Percentiles rank a stretch among this genome's conserved stretches.
Evolutionary conservation across 2,797 vertebrate genomes (phyloP).

Genomic region (Caiman crocodilus): DNA sequence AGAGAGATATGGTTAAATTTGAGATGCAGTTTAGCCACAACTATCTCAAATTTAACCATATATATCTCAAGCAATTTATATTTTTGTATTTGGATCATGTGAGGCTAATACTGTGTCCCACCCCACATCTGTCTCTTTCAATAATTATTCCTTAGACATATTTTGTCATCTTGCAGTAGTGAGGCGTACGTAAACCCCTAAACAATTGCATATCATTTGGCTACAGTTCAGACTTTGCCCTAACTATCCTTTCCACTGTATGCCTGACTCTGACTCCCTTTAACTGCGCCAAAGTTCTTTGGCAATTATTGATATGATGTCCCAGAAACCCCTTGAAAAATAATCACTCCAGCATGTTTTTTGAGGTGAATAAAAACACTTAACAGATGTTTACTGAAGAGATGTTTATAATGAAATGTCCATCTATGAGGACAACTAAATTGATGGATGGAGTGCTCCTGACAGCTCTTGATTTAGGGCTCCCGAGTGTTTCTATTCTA

Average conservation of each 20-base stretch:
- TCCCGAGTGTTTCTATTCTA: constrained; percentile 38
- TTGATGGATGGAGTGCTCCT: constrained; percentile 14
- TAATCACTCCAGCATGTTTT: constrained; percentile 33
- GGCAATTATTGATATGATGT: constrained; percentile 40
- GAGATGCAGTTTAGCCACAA: neutral
- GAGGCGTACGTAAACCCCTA: constrained; percentile 29
- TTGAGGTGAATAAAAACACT: constrained; percentile 60
- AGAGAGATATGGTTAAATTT: no score
- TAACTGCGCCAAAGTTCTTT: constrained; percentile 38
- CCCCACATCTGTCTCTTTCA: constrained; percentile 72
- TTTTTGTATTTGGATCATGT: constrained; percentile 59
- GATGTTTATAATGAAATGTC: neutral
- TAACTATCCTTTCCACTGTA: constrained; percentile 28
- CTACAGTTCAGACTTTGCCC: constrained; percentile 39
- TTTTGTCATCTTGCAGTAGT: constrained; percentile 68
- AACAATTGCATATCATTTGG: constrained; percentile 45
- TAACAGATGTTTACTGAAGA: constrained; percentile 43
- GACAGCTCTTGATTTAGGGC: constrained; percentile 37
- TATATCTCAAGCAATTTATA: constrained; percentile 30
- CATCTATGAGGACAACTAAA: neutral
- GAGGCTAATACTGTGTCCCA: constrained; percentile 60
- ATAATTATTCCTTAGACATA: constrained; percentile 60
- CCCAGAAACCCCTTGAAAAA: constrained; percentile 43
- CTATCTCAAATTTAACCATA: neutral
- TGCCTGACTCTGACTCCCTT: constrained; percentile 23